Conservation (phyloP, 2,888 invertebrate genomes). For the Encarsia formosa region DNA sequence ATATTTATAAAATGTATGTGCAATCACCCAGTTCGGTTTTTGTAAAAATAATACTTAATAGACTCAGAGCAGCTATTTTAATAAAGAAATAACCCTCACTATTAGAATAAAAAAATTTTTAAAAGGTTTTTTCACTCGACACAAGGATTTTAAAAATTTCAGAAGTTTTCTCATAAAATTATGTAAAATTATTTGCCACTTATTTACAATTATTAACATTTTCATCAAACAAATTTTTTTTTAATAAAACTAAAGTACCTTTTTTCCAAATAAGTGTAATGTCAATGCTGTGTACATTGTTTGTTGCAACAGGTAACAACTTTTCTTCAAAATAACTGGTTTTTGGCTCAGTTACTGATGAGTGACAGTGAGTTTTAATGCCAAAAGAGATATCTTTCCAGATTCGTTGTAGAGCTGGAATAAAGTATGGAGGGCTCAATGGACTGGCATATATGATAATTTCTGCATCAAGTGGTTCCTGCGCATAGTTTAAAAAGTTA, state of each 20-base stretch:
- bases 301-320: constrained; percentile 30
- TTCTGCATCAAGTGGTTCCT: constrained; percentile 52
- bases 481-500: too few relatives aligned
- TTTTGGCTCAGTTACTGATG: constrained; percentile 11
- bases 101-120: too few relatives aligned
- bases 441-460: constrained; percentile 67
- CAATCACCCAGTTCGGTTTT: too few relatives aligned
- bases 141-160: too few relatives aligned
- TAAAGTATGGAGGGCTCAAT: constrained; percentile 63
- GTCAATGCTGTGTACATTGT: constrained; percentile 49
- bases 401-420: constrained; percentile 59
- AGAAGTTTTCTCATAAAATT: too few relatives aligned
- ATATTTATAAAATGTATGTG: too few relatives aligned
- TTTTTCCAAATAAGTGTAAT: constrained; percentile 73
- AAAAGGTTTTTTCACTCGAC: too few relatives aligned
- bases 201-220: too few relatives aligned
- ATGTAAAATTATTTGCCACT: too few relatives aligned
- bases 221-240: too few relatives aligned
- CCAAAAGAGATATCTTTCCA: constrained; percentile 55
- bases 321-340: constrained; percentile 27
- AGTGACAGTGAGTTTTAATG: constrained; percentile 45
- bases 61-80: not conserved
- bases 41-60: not conserved
- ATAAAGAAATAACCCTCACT: too few relatives aligned
- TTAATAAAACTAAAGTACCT: constrained; percentile 54